These are phyloP conservation scores for Gisinianus flammeolus DNA, from an alignment of 2,888 invertebrate genomes.

Conservation along the genomic window DNA sequence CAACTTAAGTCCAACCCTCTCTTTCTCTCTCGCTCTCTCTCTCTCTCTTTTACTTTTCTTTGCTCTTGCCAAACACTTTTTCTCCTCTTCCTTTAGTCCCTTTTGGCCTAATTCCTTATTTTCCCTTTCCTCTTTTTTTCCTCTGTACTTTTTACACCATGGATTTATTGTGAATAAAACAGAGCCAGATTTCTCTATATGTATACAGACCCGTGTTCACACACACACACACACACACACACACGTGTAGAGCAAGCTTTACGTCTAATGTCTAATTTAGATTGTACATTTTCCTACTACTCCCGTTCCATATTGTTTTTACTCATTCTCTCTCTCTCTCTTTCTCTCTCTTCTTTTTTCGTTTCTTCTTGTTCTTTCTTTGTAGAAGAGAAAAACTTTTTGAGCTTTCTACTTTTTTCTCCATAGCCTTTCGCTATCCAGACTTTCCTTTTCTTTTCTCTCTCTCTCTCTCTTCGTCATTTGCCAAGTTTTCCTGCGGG, in stretches of 20 bases:
- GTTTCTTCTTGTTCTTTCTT: not conserved
- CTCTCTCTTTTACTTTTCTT: too few relatives aligned
- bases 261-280: not conserved
- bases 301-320: not conserved
- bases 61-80: not conserved
- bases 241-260: too few relatives aligned
- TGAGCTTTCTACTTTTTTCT: not conserved
- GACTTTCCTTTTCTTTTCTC: not conserved
- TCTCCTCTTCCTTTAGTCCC: not conserved
- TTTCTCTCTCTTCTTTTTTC: not conserved
- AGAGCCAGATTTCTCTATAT: not conserved
- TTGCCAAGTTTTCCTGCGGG: constrained; percentile 5
- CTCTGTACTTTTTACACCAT: constrained; percentile 1
- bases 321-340: not conserved
- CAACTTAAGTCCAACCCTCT: too few relatives aligned
- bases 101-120: constrained; percentile 10
- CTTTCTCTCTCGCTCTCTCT: too few relatives aligned
- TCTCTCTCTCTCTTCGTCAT: not conserved
- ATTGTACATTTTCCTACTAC: not conserved
- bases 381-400: not conserved
- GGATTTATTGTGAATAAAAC: not conserved
- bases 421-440: constrained; percentile 27
- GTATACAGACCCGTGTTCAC: too few relatives aligned
- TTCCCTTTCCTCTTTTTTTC: constrained; percentile 2
- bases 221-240: too few relatives aligned